These are phyloP conservation scores for Palythoa grandis DNA, from an alignment of 92 coral and sea anemone genomes.

Conservation along the genomic window DNA sequence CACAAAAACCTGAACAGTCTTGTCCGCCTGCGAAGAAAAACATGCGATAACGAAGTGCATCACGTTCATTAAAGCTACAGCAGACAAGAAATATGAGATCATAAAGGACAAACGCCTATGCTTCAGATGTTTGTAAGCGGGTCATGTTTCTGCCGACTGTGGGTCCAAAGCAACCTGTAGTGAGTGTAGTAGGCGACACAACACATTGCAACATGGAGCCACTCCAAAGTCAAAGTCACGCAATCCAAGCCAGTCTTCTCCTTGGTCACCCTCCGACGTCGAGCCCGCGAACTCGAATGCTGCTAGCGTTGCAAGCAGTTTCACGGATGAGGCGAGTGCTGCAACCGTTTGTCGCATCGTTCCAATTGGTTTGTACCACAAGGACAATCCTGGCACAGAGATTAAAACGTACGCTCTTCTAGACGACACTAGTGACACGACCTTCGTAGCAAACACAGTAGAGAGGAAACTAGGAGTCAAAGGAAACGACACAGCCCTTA, in stretches of 20 bases:
- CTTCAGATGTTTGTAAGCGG: neutral
- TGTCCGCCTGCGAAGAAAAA: constrained; percentile 55
- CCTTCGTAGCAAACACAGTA: constrained; percentile 13
- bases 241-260: too few relatives aligned
- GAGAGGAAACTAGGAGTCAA: constrained; percentile 31
- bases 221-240: too few relatives aligned
- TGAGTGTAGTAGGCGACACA: too few relatives aligned
- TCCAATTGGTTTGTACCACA: constrained; percentile 43
- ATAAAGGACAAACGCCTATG: constrained; percentile 56
- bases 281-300: constrained; percentile 29
- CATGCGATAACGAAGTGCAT: constrained; percentile 60
- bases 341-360: constrained; percentile 43
- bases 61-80: constrained; percentile 26
- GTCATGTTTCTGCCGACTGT: too few relatives aligned
- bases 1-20: neutral
- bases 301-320: constrained; percentile 23
- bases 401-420: constrained; percentile 41
- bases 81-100: constrained; percentile 54
- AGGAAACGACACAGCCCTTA: constrained; percentile 13
- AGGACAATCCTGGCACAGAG: constrained; percentile 27
- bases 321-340: neutral
- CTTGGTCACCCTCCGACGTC: too few relatives aligned
- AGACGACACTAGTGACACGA: constrained; percentile 57
- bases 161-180: too few relatives aligned
- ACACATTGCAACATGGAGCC: too few relatives aligned